Base-by-base conservation (phyloP, 2,113 vertebrate species). In the Seriola dumerili region DNA sequence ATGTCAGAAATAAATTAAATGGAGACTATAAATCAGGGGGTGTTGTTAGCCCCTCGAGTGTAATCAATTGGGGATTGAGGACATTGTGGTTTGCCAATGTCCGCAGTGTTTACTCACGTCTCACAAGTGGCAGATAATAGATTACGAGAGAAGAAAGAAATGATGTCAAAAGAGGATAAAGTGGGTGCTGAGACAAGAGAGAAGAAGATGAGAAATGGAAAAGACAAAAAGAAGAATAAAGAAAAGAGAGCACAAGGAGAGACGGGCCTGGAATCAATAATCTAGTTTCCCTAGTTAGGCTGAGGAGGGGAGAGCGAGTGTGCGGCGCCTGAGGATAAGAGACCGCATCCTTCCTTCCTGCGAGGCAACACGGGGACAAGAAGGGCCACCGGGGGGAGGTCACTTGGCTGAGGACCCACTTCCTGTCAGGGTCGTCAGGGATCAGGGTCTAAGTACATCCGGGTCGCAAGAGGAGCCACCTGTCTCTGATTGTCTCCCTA, bases 291-390 rank as follows among this genome's bases (percentile, higher is more conserved):
- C 67, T 57, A n/a, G 88, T 90, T 29, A 84, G 88, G 75, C 79
- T 89, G 88, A 91, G 93, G 81, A 89, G 85, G 64, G 85, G 80
- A 91, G 76, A 83, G 72, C 6, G 72, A 89, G 72, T 40, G 89
- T 85, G 90, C 11, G 89, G 88, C 80, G 95, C 96, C 95, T 88
- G 87, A 93, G 96, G 96, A 96, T 93, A 93, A 77, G 85, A 95
- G 89, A 95, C 96, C 93, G 93, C 96, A 97, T 97, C 96, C 96
- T 97, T 97, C 96, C 96, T 97, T 91, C 94, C 96, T 95, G 94
- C 82, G 87, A 89, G 84, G 94, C 95, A 89, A 80, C 88, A 52
- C 72, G 38, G 84, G 92, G 76, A 92, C 94, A 95, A 95, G 96
- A 95, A 94, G 94, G 90, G 90, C 89, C 91, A 46, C 87, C 89